A percentile compares a stretch with the other conserved stretches of the same genome.
Conservation (phyloP, 2,888 invertebrate genomes). For the Phragmatobia fuliginosa region DNA sequence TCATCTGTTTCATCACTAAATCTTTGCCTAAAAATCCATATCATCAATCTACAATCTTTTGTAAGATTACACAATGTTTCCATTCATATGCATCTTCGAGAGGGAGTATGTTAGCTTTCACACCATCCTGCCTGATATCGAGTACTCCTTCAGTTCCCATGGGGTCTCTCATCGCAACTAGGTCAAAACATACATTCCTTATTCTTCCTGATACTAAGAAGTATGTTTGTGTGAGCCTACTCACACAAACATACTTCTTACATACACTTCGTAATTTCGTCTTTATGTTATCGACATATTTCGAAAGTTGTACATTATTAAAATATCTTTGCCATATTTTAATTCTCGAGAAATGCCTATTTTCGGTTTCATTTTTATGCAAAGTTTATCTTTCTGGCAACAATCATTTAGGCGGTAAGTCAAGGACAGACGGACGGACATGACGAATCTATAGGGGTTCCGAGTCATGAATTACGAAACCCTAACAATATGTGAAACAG, state of each 20-base stretch:
- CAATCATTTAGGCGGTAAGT: too few relatives aligned
- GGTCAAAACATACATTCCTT: slow-evolving; percentile 48
- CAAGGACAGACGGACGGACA: too few relatives aligned
- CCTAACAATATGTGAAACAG: neutral
- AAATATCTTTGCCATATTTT: too few relatives aligned
- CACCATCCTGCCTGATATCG: slow-evolving; percentile 33
- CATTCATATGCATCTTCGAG: slow-evolving; percentile 47
- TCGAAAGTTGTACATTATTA: too few relatives aligned
- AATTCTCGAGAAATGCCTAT: too few relatives aligned
- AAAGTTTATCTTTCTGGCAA: too few relatives aligned
- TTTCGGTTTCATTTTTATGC: too few relatives aligned
- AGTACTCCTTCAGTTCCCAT: slow-evolving; percentile 44
- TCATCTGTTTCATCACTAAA: neutral
- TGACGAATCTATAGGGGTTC: too few relatives aligned
- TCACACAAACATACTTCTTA: slow-evolving; percentile 14
- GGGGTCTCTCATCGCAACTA: slow-evolving; percentile 43
- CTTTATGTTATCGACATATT: neutral
- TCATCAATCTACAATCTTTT: slow-evolving; percentile 16
- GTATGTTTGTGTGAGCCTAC: too few relatives aligned
- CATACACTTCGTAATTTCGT: neutral
- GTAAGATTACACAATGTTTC: slow-evolving; percentile 25
- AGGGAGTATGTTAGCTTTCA: slow-evolving; percentile 45
- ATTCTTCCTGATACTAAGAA: slow-evolving; percentile 39
- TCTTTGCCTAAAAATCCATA: neutral
- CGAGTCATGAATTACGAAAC: too few relatives aligned